Evolutionary conservation across 2,888 invertebrate species (phyloP).

Genomic region (Metopia argyrocephala): DNA sequence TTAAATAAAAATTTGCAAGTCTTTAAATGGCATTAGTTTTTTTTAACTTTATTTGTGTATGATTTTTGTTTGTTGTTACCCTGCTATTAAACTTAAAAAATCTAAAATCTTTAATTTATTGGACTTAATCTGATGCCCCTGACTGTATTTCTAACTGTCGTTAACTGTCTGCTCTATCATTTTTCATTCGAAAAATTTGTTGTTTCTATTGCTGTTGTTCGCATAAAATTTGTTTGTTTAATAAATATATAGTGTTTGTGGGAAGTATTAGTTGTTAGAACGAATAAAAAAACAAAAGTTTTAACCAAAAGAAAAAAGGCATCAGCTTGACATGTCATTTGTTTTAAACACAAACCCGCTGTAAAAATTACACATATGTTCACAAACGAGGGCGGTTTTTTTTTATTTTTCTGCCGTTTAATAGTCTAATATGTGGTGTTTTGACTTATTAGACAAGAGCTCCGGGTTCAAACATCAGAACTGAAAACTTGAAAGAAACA

Average conservation of each 20-base stretch:
- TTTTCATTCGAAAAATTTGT: background rate
- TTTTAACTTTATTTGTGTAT: too few relatives aligned
- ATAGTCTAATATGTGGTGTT: too few relatives aligned
- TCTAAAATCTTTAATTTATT: background rate
- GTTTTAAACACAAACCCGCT: constrained; percentile 8
- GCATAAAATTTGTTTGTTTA: constrained; percentile 29
- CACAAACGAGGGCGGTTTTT: background rate
- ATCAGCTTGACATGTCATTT: constrained; percentile 45
- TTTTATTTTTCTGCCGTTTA: background rate
- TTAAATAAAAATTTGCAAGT: too few relatives aligned
- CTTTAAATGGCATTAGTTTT: too few relatives aligned
- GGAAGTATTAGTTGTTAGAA: constrained; percentile 16
- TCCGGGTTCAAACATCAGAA: too few relatives aligned
- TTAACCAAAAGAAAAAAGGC: constrained; percentile 21
- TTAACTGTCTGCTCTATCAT: background rate
- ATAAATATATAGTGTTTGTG: constrained; percentile 43
- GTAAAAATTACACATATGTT: background rate
- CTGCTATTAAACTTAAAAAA: too few relatives aligned
- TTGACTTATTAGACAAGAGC: too few relatives aligned
- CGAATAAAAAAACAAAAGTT: constrained; percentile 27
- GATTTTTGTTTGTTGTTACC: too few relatives aligned
- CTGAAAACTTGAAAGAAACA: too few relatives aligned
- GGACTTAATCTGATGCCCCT: background rate
- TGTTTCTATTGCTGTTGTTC: background rate
- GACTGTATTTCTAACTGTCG: background rate